Evolutionary conservation across 1,140 invertebrate species (phyloP).

Genomic region (Papilio dardanus): DNA sequence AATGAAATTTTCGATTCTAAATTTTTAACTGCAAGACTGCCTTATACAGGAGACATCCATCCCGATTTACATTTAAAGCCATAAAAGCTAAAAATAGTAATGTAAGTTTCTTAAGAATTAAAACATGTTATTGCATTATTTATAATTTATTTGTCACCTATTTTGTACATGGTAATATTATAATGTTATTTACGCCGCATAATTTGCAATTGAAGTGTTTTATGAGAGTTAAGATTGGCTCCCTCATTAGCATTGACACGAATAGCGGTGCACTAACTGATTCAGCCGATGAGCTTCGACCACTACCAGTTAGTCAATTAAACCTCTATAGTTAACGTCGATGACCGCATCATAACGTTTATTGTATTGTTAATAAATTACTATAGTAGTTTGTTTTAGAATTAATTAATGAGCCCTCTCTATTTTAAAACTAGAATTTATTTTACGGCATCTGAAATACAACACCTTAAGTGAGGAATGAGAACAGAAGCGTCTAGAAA

Average conservation of each 20-base stretch:
- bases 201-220: conserved; percentile 51
- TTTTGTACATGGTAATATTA: conserved; percentile 21
- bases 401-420: background rate
- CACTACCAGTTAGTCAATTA: conserved; percentile 54
- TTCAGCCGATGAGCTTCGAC: conserved; percentile 57
- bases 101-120: background rate
- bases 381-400: background rate
- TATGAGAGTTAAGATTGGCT: conserved; percentile 63
- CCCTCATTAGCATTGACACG: conserved; percentile 72
- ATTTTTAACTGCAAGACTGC: background rate
- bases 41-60: background rate
- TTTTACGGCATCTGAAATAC: background rate
- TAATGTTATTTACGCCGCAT: conserved; percentile 23
- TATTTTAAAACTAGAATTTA: background rate
- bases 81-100: background rate
- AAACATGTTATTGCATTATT: background rate
- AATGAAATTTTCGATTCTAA: background rate
- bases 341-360: conserved; percentile 30
- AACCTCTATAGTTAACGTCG: conserved; percentile 39
- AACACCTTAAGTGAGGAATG: background rate
- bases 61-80: background rate
- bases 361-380: conserved; percentile 8
- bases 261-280: conserved; percentile 59
- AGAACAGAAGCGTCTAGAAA: background rate
- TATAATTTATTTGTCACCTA: conserved; percentile 1